A percentile compares a stretch with the other conserved stretches of the same genome.
Evolutionary conservation across 1,140 invertebrate species (phyloP).

Genomic region (Pissodes strobi): DNA sequence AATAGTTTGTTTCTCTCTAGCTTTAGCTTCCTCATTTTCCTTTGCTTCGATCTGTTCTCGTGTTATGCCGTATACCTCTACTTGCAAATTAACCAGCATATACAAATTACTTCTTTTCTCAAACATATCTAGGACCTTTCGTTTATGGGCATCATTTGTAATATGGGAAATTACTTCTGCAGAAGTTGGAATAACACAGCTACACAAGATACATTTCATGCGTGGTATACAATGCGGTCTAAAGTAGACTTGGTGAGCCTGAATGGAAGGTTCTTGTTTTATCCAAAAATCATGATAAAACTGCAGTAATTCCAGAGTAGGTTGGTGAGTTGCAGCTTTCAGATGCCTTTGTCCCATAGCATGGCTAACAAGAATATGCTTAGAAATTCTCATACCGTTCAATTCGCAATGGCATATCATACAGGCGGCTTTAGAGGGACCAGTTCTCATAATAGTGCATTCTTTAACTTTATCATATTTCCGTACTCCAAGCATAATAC

Average conservation of each 20-base stretch:
- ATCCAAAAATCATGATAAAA: conserved; percentile 41
- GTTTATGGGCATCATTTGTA: conserved; percentile 27
- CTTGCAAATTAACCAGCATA: conserved; percentile 37
- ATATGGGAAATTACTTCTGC: conserved; percentile 26
- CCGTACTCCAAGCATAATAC: conserved; percentile 16
- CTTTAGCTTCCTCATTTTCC: neutral
- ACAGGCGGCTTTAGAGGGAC: conserved; percentile 34
- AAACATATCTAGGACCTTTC: conserved; percentile 30
- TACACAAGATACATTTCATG: conserved; percentile 32
- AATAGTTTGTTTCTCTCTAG: neutral
- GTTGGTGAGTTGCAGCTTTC: conserved; percentile 6
- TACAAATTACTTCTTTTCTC: conserved; percentile 22
- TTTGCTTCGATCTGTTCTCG: conserved; percentile 3
- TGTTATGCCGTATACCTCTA: conserved; percentile 33
- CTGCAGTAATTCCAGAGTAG: conserved; percentile 15
- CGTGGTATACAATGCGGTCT: conserved; percentile 12
- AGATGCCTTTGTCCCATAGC: conserved; percentile 40
- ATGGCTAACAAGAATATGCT: conserved; percentile 31
- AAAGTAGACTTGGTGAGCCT: conserved; percentile 45
- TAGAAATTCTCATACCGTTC: conserved; percentile 14
- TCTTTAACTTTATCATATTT: conserved; percentile 35
- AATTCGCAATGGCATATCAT: conserved; percentile 39
- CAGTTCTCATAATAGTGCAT: conserved; percentile 35
- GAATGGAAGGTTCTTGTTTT: conserved; percentile 33
- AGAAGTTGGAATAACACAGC: too few species aligned